Conservation (phyloP, 2,113 vertebrate genomes). For the Origma solitaria region DNA sequence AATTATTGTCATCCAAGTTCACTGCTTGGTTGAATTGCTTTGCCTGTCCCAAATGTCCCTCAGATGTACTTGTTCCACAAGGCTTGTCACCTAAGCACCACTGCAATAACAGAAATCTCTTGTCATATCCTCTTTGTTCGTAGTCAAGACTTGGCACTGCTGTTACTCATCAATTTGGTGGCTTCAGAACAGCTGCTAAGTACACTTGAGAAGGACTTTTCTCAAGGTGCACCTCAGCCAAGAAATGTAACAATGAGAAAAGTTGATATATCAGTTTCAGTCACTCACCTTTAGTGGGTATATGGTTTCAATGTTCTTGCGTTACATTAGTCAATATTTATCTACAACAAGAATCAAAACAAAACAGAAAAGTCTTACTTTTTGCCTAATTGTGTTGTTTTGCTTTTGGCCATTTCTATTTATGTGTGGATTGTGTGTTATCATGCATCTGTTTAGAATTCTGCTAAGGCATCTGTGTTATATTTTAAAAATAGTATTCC, state of each 20-base stretch:
- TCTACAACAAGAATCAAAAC: background rate
- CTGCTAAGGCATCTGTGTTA: background rate
- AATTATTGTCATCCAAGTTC: constrained; percentile 22
- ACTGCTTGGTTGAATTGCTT: constrained; percentile 12
- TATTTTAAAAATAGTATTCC: constrained; percentile 10
- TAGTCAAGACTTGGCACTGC: background rate
- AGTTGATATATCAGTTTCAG: background rate
- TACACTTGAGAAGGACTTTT: background rate
- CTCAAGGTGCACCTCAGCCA: background rate
- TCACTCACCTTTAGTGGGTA: background rate
- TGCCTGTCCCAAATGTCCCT: constrained; percentile 3
- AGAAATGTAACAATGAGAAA: background rate
- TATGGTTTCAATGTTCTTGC: background rate
- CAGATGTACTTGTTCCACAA: constrained; percentile 46
- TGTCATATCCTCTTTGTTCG: background rate
- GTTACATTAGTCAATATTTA: background rate
- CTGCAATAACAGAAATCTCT: constrained; percentile 10
- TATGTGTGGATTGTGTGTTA: background rate
- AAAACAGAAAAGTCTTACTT: background rate
- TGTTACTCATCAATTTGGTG: constrained; percentile 33
- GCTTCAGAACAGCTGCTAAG: background rate
- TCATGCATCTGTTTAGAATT: background rate
- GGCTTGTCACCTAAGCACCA: constrained; percentile 23
- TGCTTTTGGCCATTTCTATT: constrained; percentile 16
- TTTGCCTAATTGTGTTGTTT: background rate